These are phyloP conservation scores for Cyprinodon variegatus DNA, from an alignment of 2,113 vertebrate genomes.

Conservation along the genomic window DNA sequence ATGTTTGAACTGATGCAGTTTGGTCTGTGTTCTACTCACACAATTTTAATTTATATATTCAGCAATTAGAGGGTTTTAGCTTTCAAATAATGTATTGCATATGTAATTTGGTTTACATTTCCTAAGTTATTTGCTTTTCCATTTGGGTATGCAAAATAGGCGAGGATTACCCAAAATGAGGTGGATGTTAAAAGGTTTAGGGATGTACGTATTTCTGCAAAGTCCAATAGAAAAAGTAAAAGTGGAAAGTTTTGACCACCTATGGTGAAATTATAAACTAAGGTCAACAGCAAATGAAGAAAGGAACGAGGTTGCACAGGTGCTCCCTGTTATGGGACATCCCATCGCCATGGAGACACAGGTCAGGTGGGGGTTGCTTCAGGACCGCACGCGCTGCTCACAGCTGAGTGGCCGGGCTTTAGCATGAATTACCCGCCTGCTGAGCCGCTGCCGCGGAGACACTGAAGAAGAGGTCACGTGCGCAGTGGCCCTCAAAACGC, in stretches of 20 bases:
- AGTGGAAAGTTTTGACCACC: background rate
- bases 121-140: too few relatives aligned
- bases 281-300: slow-evolving; percentile 1
- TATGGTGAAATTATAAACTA: background rate
- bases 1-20: too few relatives aligned
- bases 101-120: too few relatives aligned
- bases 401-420: slow-evolving; percentile 54
- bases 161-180: too few relatives aligned
- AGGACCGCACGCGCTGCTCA: slow-evolving; percentile 44
- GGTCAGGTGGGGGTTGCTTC: slow-evolving; percentile 40
- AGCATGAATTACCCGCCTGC: slow-evolving; percentile 67
- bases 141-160: too few relatives aligned
- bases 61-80: too few relatives aligned
- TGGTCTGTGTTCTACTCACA: too few relatives aligned
- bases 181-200: background rate
- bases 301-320: slow-evolving; percentile 75
- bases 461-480: slow-evolving; percentile 61
- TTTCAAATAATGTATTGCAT: too few relatives aligned
- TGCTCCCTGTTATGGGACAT: slow-evolving; percentile 60
- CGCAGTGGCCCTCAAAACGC: slow-evolving; percentile 65
- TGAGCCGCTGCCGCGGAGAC: slow-evolving; percentile 42
- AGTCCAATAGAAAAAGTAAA: too few relatives aligned
- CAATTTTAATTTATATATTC: too few relatives aligned
- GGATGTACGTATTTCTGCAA: too few relatives aligned
- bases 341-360: slow-evolving; percentile 47